Conservation (phyloP, 2,888 invertebrate genomes). For the Hemithea aestivaria region DNA sequence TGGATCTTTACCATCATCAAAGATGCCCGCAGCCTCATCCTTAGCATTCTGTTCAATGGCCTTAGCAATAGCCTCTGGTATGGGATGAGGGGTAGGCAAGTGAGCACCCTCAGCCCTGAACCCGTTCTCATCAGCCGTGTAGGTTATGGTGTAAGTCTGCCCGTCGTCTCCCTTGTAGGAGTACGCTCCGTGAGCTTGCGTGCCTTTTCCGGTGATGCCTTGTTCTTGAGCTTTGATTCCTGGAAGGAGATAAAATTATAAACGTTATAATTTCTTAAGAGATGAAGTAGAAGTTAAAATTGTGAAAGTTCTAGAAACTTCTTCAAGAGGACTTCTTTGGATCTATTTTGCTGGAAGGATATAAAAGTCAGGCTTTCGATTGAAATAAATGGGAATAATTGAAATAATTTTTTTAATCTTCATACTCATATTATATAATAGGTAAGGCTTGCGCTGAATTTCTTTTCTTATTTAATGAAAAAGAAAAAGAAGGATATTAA, state of each 20-base stretch:
- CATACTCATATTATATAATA: too few species aligned
- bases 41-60: constrained; percentile 68
- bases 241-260: constrained; percentile 29
- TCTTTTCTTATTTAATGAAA: too few species aligned
- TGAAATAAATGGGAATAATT: too few species aligned
- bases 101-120: constrained; percentile 77
- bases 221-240: constrained; percentile 76
- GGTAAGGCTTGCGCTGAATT: too few species aligned
- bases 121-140: constrained; percentile 79
- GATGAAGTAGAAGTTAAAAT: too few species aligned
- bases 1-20: constrained; percentile 68
- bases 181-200: constrained; percentile 71
- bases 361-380: too few species aligned
- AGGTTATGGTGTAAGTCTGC: constrained; percentile 71
- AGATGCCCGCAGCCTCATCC: constrained; percentile 70
- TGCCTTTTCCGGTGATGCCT: constrained; percentile 55
- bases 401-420: too few species aligned
- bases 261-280: too few species aligned
- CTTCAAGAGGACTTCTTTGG: too few species aligned
- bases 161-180: constrained; percentile 80
- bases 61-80: constrained; percentile 76
- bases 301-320: too few species aligned
- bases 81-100: constrained; percentile 78
- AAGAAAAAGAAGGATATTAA: too few species aligned
- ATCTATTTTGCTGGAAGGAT: too few species aligned